Evolutionary conservation across 2,888 invertebrate genomes (phyloP).

Genomic region (Chaetogeoica ovagalla): DNA sequence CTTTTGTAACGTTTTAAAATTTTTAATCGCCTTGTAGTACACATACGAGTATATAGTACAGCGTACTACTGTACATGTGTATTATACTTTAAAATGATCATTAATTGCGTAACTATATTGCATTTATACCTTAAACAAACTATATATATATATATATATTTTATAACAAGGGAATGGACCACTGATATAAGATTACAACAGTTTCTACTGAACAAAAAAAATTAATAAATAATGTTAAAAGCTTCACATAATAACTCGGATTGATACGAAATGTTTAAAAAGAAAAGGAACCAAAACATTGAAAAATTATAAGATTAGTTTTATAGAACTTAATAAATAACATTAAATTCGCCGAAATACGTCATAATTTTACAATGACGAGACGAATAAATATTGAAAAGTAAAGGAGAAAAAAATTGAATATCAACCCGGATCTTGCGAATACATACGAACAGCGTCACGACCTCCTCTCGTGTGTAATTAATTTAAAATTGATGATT

Average conservation of each 20-base stretch:
- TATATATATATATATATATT: too few species aligned
- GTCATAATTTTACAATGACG: background rate
- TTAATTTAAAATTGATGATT: constrained; percentile 23
- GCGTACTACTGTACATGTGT: background rate
- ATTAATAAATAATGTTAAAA: too few species aligned
- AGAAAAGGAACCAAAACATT: constrained; percentile 9
- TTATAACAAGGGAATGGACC: background rate
- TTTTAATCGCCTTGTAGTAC: background rate
- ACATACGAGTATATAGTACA: background rate
- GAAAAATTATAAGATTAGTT: too few species aligned
- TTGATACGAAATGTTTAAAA: background rate
- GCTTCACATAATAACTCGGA: background rate
- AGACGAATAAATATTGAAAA: constrained; percentile 1
- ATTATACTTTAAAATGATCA: background rate
- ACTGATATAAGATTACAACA: background rate
- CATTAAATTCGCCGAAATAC: background rate
- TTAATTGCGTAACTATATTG: constrained; percentile 4
- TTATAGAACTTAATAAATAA: background rate
- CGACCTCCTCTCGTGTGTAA: constrained; percentile 16
- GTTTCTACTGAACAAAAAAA: background rate
- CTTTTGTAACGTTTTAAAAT: background rate
- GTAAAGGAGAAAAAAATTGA: background rate
- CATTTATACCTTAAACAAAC: background rate
- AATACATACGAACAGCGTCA: background rate
- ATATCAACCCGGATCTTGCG: constrained; percentile 27